Evolutionary conservation across 2,888 invertebrate genomes (phyloP).

Genomic region (Malachius bipustulatus): DNA sequence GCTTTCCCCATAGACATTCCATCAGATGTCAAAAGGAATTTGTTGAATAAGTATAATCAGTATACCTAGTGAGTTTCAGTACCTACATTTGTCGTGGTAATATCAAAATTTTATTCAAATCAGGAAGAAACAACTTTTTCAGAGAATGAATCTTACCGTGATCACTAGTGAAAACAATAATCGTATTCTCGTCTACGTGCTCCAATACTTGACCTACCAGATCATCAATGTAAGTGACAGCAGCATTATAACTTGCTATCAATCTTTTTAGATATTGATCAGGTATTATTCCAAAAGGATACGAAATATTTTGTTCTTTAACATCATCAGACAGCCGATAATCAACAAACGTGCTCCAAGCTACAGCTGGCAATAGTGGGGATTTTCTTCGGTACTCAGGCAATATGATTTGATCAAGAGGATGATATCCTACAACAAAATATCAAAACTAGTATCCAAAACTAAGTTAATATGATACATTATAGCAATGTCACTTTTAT

Average conservation of each 20-base stretch:
- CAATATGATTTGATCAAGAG: conserved; percentile 49
- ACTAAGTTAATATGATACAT: too few species aligned
- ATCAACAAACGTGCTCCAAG: conserved; percentile 86
- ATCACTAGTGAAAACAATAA: conserved; percentile 68
- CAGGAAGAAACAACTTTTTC: too few species aligned
- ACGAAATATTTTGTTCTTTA: conserved; percentile 55
- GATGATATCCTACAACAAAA: conserved; percentile 53
- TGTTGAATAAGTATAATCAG: too few species aligned
- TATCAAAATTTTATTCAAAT: too few species aligned
- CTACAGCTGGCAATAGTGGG: conserved; percentile 54
- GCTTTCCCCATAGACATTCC: too few species aligned
- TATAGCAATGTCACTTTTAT: too few species aligned
- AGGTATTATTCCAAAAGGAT: conserved; percentile 71
- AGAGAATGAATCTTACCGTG: too few species aligned
- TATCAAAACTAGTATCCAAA: too few species aligned
- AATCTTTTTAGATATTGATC: conserved; percentile 51
- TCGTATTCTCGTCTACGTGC: too few species aligned
- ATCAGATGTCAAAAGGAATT: too few species aligned
- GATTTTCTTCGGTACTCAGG: conserved; percentile 50
- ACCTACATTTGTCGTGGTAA: too few species aligned
- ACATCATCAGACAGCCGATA: conserved; percentile 68
- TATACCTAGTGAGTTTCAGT: too few species aligned
- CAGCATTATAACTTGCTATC: conserved; percentile 70
- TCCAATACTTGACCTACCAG: conserved; percentile 59
- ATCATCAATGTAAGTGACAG: conserved; percentile 68